Percentiles rank a stretch among this genome's conserved stretches.
These are phyloP conservation scores for Petrocephalus zakoni DNA, from an alignment of 2,113 vertebrate species.

Conservation along the genomic window DNA sequence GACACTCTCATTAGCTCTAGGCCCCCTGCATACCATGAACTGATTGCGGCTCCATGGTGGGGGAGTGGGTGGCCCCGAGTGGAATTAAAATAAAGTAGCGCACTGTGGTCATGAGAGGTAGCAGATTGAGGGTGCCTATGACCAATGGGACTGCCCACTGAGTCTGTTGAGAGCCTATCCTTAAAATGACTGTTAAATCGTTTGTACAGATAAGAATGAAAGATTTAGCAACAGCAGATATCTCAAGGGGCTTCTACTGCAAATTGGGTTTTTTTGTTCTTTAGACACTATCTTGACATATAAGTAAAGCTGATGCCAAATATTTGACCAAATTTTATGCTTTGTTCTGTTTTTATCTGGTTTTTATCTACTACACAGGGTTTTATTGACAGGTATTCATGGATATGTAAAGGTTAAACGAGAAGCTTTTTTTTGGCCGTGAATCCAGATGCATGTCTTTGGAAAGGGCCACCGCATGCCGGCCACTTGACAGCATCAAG, in stretches of 20 bases:
- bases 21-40: neutral
- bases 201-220: slow-evolving; percentile 54
- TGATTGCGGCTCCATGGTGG: neutral
- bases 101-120: neutral
- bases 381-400: neutral
- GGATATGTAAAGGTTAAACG: neutral
- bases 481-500: too few species aligned
- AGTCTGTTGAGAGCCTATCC: slow-evolving; percentile 44
- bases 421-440: neutral
- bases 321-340: slow-evolving; percentile 5
- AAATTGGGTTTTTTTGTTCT: slow-evolving; percentile 36
- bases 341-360: neutral
- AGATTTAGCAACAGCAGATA: slow-evolving; percentile 52
- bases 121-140: slow-evolving; percentile 37
- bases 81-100: slow-evolving; percentile 17
- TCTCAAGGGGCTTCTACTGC: slow-evolving; percentile 42
- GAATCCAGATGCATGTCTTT: neutral
- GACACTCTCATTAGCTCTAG: neutral
- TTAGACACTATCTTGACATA: slow-evolving; percentile 16
- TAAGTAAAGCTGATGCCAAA: neutral
- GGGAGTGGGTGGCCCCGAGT: neutral
- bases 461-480: neutral
- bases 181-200: slow-evolving; percentile 50
- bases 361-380: neutral
- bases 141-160: slow-evolving; percentile 41